A percentile compares a stretch with the other conserved stretches of the same genome.
phyloP scores from a whole-genome alignment of 2,888 invertebrate species.

The Zhuqinia jingwanae region DNA sequence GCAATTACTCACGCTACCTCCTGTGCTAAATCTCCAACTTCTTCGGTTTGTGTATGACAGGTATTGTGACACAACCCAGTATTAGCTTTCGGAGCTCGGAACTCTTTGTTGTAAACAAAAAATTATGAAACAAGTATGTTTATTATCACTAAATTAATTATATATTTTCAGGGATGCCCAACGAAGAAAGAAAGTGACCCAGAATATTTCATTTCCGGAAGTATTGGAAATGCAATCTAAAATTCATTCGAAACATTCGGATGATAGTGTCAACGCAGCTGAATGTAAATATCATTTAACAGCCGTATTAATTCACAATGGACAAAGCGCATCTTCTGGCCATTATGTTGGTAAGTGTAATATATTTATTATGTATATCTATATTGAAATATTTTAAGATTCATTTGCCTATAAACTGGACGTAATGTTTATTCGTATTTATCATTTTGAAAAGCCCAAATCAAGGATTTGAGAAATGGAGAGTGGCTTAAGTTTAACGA shows the following conservation, averaged over 20 bases:
- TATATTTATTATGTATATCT: too few species aligned
- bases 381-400: too few species aligned
- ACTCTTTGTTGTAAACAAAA: too few species aligned
- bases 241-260: slow-evolving; percentile 3
- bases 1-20: slow-evolving; percentile 83
- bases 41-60: slow-evolving; percentile 85
- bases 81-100: too few species aligned
- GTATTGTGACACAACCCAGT: too few species aligned
- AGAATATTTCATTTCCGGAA: slow-evolving; percentile 84
- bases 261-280: not conserved
- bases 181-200: slow-evolving; percentile 84
- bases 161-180: slow-evolving; percentile 83
- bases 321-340: slow-evolving; percentile 85
- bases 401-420: too few species aligned
- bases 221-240: slow-evolving; percentile 83
- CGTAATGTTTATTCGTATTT: not conserved
- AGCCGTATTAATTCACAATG: slow-evolving; percentile 86
- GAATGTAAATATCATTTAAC: slow-evolving; percentile 83
- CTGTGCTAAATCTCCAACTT: slow-evolving; percentile 84
- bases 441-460: slow-evolving; percentile 81
- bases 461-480: slow-evolving; percentile 82
- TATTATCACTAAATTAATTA: too few species aligned
- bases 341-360: slow-evolving; percentile 85
- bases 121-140: too few species aligned
- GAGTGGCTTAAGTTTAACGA: slow-evolving; percentile 87